These are phyloP conservation scores for Scolopax bukidnonensis DNA, from an alignment of 2,797 vertebrate genomes.

Conservation along the genomic window DNA sequence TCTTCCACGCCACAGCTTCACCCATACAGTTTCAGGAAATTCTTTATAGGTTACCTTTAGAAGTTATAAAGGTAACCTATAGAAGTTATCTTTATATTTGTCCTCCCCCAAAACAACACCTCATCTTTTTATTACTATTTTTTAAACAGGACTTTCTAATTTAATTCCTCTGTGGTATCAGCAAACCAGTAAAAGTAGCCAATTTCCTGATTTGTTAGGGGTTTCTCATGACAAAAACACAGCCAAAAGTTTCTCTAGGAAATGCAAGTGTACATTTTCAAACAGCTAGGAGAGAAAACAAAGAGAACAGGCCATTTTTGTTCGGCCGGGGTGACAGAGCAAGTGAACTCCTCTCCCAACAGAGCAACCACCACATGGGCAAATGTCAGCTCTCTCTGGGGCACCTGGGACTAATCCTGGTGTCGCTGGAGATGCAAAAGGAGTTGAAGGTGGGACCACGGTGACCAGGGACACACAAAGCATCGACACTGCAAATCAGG, in stretches of 20 bases:
- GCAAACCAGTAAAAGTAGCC: background rate
- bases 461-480: background rate
- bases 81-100: background rate
- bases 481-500: background rate
- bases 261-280: background rate
- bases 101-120: background rate
- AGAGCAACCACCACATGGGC: background rate
- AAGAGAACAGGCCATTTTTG: background rate
- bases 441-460: background rate
- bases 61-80: no score
- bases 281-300: background rate
- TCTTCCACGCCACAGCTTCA: background rate
- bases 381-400: background rate
- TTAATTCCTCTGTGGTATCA: background rate
- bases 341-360: background rate
- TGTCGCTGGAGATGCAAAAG: background rate
- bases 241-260: background rate
- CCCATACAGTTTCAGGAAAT: background rate
- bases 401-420: background rate
- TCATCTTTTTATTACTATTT: background rate
- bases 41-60: background rate
- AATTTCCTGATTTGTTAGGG: background rate
- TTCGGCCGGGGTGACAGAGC: rapidly evolving
- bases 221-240: background rate
- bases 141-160: background rate